phyloP scores from a whole-genome alignment of 37 sponge, comb jelly and placozoan genomes.

The Diacarnus erythraeanus region DNA sequence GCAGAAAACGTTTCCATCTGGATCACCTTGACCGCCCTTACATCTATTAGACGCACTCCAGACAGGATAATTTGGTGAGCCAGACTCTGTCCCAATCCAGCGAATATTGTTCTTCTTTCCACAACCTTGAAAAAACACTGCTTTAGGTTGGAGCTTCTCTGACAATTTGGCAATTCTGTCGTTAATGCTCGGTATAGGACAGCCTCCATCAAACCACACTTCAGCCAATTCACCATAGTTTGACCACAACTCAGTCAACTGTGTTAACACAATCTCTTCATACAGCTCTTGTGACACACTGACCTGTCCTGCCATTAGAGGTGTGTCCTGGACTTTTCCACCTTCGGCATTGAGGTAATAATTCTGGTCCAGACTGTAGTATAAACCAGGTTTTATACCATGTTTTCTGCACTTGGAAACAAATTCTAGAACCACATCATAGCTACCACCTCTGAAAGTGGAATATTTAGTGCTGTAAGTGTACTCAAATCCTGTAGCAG shows the following conservation, averaged over 20 bases:
- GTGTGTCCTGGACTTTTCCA: too few relatives aligned
- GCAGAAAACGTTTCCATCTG: slow-evolving; percentile 45
- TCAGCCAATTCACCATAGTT: slow-evolving; percentile 62
- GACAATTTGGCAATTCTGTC: slow-evolving; percentile 14
- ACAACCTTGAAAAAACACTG: slow-evolving; percentile 54
- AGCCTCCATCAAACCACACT: slow-evolving; percentile 69
- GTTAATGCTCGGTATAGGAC: slow-evolving; percentile 48
- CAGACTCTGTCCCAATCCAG: slow-evolving; percentile 63
- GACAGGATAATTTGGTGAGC: slow-evolving; percentile 40
- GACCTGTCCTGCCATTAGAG: slow-evolving; percentile 44
- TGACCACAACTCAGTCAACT: slow-evolving; percentile 58
- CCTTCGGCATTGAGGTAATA: too few relatives aligned
- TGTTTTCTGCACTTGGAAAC: too few relatives aligned
- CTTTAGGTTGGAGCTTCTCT: slow-evolving; percentile 40
- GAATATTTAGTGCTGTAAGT: too few relatives aligned
- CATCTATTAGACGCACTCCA: slow-evolving; percentile 52
- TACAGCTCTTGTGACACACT: slow-evolving; percentile 59
- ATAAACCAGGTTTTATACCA: too few relatives aligned
- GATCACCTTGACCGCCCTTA: slow-evolving; percentile 12
- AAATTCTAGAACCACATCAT: too few relatives aligned
- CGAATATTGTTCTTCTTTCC: slow-evolving; percentile 41
- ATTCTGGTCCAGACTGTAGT: too few relatives aligned
- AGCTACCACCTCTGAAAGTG: too few relatives aligned
- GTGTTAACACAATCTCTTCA: slow-evolving; percentile 50
- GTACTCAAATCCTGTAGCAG: too few relatives aligned